Evolutionary conservation across 2,113 vertebrate genomes (phyloP), one percentile per base, ranked within the genome.

Genomic region (Vireo altiloquus): DNA sequence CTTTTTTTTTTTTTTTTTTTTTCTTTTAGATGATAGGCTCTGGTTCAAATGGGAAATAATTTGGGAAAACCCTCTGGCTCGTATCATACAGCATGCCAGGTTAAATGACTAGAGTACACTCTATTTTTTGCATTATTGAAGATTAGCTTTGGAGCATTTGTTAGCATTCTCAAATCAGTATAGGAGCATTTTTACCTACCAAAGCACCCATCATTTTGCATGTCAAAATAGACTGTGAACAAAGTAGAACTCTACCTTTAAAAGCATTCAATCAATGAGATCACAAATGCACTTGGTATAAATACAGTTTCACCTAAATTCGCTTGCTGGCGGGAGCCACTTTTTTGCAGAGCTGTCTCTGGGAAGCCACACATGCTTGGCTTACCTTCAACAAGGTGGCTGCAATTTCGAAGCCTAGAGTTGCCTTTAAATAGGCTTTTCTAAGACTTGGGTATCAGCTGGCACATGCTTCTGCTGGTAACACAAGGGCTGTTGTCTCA

Each of bases 61-160:
- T 74, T 80, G 90, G 90, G 85, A 82, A 94, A 91, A 77, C 78
- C 90, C 95, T 88, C 75, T 92, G 71, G 37, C 85, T 83, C 94
- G 59, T 92, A 69, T 87, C 52, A 52, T 74, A 80, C 15, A 88
- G 33, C n/a, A 59, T 72, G 63, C 90, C 85, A 86, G 63, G n/a
- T 89, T 88, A 90, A 87, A 90, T 70, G 31, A 82, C 1, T 4
- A 54, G 42, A 74, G 27, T 65, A 69, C n/a, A 25, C 15, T 74
- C 11, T 74, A 63, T 39, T 87, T 74, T 82, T 57, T 80, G 33
- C n/a, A 30, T 49, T 52, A 52, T 16, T 64, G 35, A 91, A 78
- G 65, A 72, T 65, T 65, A 74, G 18, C 40, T 89, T 92, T 74
- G 63, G 77, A 91, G 21, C 35, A 52, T 16, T 42, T 75, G 74